Evolutionary conservation across 2,888 invertebrate species (phyloP).

Genomic region (Liopterus haemorrhoidalis): DNA sequence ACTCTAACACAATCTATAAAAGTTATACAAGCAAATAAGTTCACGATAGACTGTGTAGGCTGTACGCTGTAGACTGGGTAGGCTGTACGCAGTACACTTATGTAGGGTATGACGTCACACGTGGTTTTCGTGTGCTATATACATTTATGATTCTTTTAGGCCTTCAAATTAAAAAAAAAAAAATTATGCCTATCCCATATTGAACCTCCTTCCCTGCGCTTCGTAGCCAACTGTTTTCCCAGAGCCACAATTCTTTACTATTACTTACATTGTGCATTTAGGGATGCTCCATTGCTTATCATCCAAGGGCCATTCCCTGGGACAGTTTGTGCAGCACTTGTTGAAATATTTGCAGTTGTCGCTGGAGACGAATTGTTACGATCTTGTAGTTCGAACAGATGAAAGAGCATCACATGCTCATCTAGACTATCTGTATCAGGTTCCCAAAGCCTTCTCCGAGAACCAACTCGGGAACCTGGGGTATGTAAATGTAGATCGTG

Average conservation of each 20-base stretch:
- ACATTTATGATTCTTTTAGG: too few relatives aligned
- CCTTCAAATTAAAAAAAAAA: too few relatives aligned
- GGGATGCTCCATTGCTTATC: constrained; percentile 6
- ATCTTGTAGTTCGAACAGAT: constrained; percentile 50
- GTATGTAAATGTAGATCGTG: constrained; percentile 43
- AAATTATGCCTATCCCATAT: too few relatives aligned
- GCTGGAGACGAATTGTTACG: constrained; percentile 36
- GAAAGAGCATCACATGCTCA: constrained; percentile 55
- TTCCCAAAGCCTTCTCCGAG: constrained; percentile 33
- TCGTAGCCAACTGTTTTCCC: too few relatives aligned
- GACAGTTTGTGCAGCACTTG: constrained; percentile 6
- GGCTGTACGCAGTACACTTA: too few relatives aligned
- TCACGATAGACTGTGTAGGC: too few relatives aligned
- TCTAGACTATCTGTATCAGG: constrained; percentile 40
- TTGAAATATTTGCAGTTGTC: constrained; percentile 9
- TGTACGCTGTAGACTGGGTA: too few relatives aligned
- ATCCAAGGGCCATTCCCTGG: neutral
- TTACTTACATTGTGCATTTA: neutral
- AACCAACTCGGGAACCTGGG: constrained; percentile 30
- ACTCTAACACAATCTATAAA: too few relatives aligned
- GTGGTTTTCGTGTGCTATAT: too few relatives aligned
- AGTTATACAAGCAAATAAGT: too few relatives aligned
- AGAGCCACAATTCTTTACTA: neutral
- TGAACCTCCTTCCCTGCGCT: too few relatives aligned
- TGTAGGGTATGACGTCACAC: too few relatives aligned